These are phyloP conservation scores for Athrips mouffetella DNA, from an alignment of 2,888 invertebrate species.

Conservation along the genomic window DNA sequence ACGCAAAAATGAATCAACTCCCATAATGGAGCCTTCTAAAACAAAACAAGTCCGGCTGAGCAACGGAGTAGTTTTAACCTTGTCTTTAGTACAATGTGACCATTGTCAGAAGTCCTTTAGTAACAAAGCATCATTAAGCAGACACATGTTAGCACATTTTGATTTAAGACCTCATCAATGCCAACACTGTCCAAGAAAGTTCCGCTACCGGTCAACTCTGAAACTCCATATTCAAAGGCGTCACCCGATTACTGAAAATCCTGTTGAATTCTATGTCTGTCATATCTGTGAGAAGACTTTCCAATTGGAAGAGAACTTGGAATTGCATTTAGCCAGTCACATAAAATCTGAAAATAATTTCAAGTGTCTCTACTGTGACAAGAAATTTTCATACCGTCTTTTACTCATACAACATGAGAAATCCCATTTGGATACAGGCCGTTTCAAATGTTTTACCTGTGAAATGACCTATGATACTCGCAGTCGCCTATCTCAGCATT, in stretches of 20 bases:
- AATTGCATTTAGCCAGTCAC: constrained; percentile 85
- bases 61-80: constrained; percentile 39
- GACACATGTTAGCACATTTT: constrained; percentile 83
- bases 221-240: constrained; percentile 80
- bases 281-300: constrained; percentile 87
- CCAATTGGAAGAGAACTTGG: constrained; percentile 85
- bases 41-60: constrained; percentile 34
- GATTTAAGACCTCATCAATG: constrained; percentile 81
- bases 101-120: constrained; percentile 81
- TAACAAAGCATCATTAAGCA: constrained; percentile 81
- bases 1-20: background rate
- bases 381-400: constrained; percentile 48
- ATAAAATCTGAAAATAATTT: constrained; percentile 68
- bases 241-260: constrained; percentile 60
- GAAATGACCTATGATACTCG: constrained; percentile 83
- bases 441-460: constrained; percentile 85
- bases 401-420: constrained; percentile 82
- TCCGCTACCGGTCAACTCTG: constrained; percentile 81
- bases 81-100: constrained; percentile 67
- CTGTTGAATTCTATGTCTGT: constrained; percentile 79
- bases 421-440: constrained; percentile 85
- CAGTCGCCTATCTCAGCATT: constrained; percentile 80
- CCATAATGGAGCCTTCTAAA: constrained; percentile 16
- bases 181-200: constrained; percentile 79
- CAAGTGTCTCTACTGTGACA: constrained; percentile 82